phyloP scores from a whole-genome alignment of 2,797 vertebrate species.

The Cossypha caffra region DNA sequence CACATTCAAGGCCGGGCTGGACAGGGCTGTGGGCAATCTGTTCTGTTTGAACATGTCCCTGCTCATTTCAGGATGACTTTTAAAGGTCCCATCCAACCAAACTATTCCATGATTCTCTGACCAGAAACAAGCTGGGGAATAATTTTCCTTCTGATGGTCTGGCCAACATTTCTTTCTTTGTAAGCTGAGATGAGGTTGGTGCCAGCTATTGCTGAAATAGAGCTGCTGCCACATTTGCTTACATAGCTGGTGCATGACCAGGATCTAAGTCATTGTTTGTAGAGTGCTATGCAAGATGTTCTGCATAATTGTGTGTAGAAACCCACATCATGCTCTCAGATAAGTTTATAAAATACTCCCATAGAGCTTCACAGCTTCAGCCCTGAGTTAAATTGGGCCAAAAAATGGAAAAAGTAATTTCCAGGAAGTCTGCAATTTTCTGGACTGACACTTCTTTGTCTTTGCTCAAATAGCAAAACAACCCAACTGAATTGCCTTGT shows the following conservation, averaged over 20 bases:
- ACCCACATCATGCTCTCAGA: not conserved
- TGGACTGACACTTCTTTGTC: not conserved
- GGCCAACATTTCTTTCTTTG: not conserved
- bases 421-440: not conserved
- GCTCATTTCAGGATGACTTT: not conserved
- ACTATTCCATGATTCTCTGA: not conserved
- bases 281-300: not conserved
- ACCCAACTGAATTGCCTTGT: not conserved
- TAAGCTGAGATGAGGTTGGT: not conserved
- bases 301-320: not conserved
- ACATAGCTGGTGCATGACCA: conserved; percentile 35
- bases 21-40: not conserved
- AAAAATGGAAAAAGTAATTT: not conserved
- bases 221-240: conserved; percentile 48
- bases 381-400: not conserved
- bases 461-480: not conserved
- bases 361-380: not conserved
- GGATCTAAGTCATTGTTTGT: not conserved
- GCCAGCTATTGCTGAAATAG: not conserved
- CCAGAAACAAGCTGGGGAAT: not conserved
- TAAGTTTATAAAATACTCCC: not conserved
- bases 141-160: not conserved
- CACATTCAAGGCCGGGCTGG: not conserved
- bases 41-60: not conserved
- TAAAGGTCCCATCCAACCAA: not conserved